Evolutionary conservation across 2,888 invertebrate species (phyloP).

Genomic region (Temnothorax rugatulus): DNA sequence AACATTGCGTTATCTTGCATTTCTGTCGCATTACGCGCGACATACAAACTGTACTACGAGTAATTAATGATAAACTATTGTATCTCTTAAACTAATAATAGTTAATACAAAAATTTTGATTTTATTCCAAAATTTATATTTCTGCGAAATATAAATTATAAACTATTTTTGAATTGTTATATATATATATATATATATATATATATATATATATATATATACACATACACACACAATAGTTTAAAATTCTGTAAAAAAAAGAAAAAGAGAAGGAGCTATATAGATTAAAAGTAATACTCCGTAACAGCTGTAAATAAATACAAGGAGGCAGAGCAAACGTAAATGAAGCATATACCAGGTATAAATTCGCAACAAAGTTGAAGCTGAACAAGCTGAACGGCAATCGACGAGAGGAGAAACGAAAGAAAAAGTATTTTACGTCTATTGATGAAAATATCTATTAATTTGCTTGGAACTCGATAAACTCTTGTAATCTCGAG

Average conservation of each 20-base stretch:
- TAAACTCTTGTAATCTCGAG: constrained; percentile 46
- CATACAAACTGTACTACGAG: background rate
- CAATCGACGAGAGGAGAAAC: background rate
- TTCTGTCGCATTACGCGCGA: background rate
- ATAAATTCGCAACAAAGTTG: background rate
- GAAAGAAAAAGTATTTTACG: background rate
- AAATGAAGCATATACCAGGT: background rate
- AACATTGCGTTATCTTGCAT: constrained; percentile 1
- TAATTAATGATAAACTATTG: constrained; percentile 8
- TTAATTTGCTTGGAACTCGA: constrained; percentile 43
- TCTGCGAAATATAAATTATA: background rate
- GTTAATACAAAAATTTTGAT: background rate
- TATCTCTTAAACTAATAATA: background rate
- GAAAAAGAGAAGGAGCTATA: too few relatives aligned
- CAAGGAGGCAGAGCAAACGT: background rate
- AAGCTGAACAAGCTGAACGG: background rate
- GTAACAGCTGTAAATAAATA: background rate
- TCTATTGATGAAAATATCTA: constrained; percentile 10
- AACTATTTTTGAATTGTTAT: constrained; percentile 40
- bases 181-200: constrained; percentile 7
- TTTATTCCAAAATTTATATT: constrained; percentile 7
- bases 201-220: background rate
- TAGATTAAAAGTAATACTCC: background rate
- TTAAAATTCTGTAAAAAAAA: background rate
- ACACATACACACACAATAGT: background rate